A percentile compares a stretch with the other conserved stretches of the same genome.
Evolutionary conservation across 2,888 invertebrate species (phyloP).

Genomic region (Morpho helenor): DNA sequence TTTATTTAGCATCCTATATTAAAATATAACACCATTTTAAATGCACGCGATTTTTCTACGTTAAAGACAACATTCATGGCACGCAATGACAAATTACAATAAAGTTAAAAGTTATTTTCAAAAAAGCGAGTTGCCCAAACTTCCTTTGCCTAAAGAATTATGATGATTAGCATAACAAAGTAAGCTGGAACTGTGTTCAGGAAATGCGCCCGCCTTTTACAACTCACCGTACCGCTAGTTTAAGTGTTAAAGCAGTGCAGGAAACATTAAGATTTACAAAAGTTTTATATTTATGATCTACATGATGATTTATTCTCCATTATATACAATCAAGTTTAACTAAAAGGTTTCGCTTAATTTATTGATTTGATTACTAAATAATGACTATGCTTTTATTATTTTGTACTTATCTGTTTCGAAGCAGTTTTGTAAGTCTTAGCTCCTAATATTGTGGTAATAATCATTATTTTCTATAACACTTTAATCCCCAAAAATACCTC

Average conservation of each 20-base stretch:
- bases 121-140: constrained; percentile 67
- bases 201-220: constrained; percentile 59
- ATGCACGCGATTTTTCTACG: constrained; percentile 15
- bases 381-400: too few relatives aligned
- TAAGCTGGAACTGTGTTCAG: constrained; percentile 67
- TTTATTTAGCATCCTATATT: too few relatives aligned
- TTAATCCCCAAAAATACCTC: too few relatives aligned
- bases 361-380: too few relatives aligned
- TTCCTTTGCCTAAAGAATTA: constrained; percentile 72
- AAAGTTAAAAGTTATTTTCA: constrained; percentile 72
- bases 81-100: constrained; percentile 63
- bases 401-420: too few relatives aligned
- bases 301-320: not conserved
- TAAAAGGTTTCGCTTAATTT: too few relatives aligned
- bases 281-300: constrained; percentile 9
- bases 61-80: constrained; percentile 44
- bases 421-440: too few relatives aligned
- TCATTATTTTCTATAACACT: too few relatives aligned
- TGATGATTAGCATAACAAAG: constrained; percentile 78
- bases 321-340: too few relatives aligned
- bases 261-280: constrained; percentile 19
- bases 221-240: constrained; percentile 41
- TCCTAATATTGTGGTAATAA: too few relatives aligned
- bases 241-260: constrained; percentile 28
- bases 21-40: too few relatives aligned